Evolutionary conservation across 2,888 invertebrate species (phyloP).

Genomic region (Nomada ruficornis): DNA sequence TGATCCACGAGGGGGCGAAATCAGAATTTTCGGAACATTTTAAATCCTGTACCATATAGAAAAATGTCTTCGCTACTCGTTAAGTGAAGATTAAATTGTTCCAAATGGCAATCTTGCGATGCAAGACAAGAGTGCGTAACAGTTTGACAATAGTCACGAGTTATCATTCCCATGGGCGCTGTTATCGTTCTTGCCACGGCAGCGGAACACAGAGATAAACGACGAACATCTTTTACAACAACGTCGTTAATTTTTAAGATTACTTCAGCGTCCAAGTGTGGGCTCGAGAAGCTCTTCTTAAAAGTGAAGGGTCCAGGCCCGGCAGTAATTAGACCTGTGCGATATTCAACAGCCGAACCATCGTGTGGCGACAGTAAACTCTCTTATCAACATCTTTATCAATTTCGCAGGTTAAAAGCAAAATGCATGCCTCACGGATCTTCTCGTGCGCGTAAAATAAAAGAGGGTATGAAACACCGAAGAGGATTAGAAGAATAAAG

Average conservation of each 20-base stretch:
- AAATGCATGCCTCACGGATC: not conserved
- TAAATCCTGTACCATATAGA: too few species aligned
- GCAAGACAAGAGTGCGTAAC: not conserved
- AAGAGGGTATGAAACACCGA: not conserved
- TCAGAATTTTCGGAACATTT: not conserved
- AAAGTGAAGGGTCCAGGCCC: conserved; percentile 11
- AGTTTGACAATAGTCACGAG: conserved; percentile 24
- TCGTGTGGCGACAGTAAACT: too few species aligned
- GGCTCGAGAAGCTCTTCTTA: conserved; percentile 17
- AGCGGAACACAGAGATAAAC: conserved; percentile 25
- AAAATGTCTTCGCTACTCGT: too few species aligned
- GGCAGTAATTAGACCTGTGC: conserved; percentile 24
- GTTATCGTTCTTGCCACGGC: conserved; percentile 22
- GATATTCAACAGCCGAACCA: conserved; percentile 17
- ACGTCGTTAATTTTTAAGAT: conserved; percentile 36
- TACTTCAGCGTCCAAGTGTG: conserved; percentile 33
- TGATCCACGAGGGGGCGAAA: not conserved
- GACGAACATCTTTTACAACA: conserved; percentile 33
- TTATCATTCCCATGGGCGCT: not conserved
- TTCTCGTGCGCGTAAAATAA: not conserved
- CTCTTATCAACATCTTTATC: not conserved
- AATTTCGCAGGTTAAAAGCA: not conserved
- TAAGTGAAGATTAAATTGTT: not conserved
- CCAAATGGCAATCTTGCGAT: not conserved
- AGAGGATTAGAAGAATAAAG: not conserved